Evolutionary conservation across 2,797 vertebrate genomes (phyloP).

Genomic region (Moxostoma hubbsi): DNA sequence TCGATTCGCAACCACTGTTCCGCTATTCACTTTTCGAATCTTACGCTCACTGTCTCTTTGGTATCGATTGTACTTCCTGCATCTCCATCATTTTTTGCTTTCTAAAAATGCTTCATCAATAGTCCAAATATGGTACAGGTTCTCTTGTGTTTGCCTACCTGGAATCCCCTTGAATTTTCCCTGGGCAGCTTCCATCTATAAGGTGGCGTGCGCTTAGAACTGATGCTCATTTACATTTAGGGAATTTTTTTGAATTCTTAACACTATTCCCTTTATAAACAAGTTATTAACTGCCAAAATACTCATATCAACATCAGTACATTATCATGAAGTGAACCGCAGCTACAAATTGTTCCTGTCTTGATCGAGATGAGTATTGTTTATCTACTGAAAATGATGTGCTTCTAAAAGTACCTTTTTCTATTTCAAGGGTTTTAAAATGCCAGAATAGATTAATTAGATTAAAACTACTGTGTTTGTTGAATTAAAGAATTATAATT

Average conservation of each 20-base stretch:
- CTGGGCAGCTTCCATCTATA: slow-evolving; percentile 45
- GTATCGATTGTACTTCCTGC: slow-evolving; percentile 59
- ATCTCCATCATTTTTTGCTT: slow-evolving; percentile 22
- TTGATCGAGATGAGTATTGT: slow-evolving; percentile 10
- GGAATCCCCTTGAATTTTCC: too few relatives aligned
- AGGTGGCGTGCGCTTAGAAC: not conserved
- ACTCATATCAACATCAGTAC: slow-evolving; percentile 9
- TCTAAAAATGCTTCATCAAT: slow-evolving; percentile 19
- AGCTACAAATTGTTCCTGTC: slow-evolving; percentile 28
- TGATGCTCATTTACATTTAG: slow-evolving; percentile 31
- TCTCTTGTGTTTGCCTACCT: too few relatives aligned
- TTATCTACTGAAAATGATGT: not conserved
- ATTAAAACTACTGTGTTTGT: too few relatives aligned
- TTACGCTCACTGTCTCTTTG: slow-evolving; percentile 68
- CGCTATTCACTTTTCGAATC: slow-evolving; percentile 74
- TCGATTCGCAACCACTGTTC: slow-evolving; percentile 66
- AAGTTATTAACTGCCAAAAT: not conserved
- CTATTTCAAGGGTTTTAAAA: not conserved
- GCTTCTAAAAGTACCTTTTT: slow-evolving; percentile 1
- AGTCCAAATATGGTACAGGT: slow-evolving; percentile 16
- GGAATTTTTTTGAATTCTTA: slow-evolving; percentile 30
- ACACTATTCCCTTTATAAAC: slow-evolving; percentile 22
- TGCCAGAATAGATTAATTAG: too few relatives aligned
- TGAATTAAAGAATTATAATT: too few relatives aligned
- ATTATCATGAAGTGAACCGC: slow-evolving; percentile 14